A percentile compares a stretch with the other conserved stretches of the same genome.
These are phyloP conservation scores for Anastatus disparis DNA, from an alignment of 1,140 invertebrate species.

Conservation along the genomic window DNA sequence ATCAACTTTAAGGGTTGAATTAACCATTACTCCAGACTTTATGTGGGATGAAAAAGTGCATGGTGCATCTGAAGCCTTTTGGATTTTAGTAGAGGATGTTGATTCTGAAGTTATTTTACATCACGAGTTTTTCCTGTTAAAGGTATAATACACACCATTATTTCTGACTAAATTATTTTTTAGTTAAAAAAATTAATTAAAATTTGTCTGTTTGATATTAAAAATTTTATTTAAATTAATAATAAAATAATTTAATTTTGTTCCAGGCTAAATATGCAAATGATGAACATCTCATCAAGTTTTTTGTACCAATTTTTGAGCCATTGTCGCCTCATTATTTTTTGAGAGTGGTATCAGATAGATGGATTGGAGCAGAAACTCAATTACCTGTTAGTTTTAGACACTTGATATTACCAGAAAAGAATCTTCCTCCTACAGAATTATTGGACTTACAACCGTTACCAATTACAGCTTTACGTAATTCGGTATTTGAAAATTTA, in stretches of 20 bases:
- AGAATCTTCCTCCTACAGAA: conserved; percentile 97
- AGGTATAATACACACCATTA: conserved; percentile 60
- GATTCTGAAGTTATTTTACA: conserved; percentile 96
- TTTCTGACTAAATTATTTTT: no score
- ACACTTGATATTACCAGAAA: conserved; percentile 97
- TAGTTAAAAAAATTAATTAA: no score
- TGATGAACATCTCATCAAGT: conserved; percentile 97
- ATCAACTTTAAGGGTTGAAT: conserved; percentile 92
- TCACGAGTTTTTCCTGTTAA: conserved; percentile 97
- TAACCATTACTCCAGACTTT: conserved; percentile 99
- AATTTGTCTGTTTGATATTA: background rate
- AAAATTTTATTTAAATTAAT: background rate
- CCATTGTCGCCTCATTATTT: conserved; percentile 99
- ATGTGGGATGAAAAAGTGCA: conserved; percentile 99
- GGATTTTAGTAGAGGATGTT: conserved; percentile 99
- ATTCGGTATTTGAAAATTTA: conserved; percentile 85
- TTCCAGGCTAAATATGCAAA: conserved; percentile 82
- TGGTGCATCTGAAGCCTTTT: conserved; percentile 96
- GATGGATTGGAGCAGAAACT: conserved; percentile 94
- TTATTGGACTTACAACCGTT: conserved; percentile 97
- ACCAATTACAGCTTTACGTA: conserved; percentile 86
- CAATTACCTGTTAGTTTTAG: conserved; percentile 97
- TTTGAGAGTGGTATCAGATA: conserved; percentile 81
- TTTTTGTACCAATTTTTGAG: conserved; percentile 98
- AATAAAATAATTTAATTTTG: background rate